Base-by-base conservation (phyloP, 1,140 invertebrate genomes). In the Calephelis virginiensis region DNA sequence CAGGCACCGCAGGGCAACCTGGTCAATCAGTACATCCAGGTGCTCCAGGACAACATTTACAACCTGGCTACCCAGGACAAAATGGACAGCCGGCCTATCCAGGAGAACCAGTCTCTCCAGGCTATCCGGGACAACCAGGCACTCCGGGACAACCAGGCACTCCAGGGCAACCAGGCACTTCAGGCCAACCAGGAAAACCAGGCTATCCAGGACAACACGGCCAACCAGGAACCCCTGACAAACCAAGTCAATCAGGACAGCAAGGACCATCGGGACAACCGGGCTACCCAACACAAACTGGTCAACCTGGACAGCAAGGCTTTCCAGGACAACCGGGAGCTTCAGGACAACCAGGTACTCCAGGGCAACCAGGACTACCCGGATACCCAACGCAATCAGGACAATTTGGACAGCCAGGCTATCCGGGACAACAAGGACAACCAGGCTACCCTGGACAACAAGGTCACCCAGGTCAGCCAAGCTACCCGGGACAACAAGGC, bases 261-360 rank as follows among this genome's bases (percentile, higher is more conserved):
- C 61, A 68, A 11, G 68, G 71, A 46, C 37, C 28, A 38, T 8
- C 5, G 17, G 59, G 63, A 10, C 14, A 71, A 53, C 69, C 69
- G 13, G 75, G 68, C 7, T n/a, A 66, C 10, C 66, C 66, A 49
- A 71, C 64, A 7, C 56, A 66, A 48, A 63, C 73, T 50, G 63
- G 59, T 40, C 37, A 13, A 61, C 10, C 8, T 61, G 17, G 61
- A 8, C 12, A 62, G 6, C 70, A 71, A 70, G 78, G 70, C 14
- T 28, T 65, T 66, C 70, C 75, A 71, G 72, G 76, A 49, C 66
- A 68, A n/a, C 63, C 70, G 17, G 67, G 64, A 10, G 63, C 17
- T 37, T 37, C 28, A 28, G 28, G 28, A 28, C 28, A 28, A 28
- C 28, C 28, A 28, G 28, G 28, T 28, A 28, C 28, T 28, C 66